Conservation (phyloP, 2,888 invertebrate species). For the Danaus chrysippus region DNA sequence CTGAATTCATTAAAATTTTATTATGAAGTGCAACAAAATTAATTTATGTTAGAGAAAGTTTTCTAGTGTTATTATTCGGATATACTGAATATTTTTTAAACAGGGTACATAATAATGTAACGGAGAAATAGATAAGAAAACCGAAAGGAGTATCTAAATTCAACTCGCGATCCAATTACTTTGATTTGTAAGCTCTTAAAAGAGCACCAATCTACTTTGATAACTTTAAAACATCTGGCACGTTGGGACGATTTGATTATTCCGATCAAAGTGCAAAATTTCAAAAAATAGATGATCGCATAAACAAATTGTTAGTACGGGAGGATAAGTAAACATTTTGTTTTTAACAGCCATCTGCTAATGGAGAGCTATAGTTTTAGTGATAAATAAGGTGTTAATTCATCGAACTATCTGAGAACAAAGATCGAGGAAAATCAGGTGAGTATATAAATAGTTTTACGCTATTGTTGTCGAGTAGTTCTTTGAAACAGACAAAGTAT, state of each 20-base stretch:
- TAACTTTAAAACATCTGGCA: constrained; percentile 24
- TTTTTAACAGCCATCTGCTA: constrained; percentile 19
- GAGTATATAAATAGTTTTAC: too few relatives aligned
- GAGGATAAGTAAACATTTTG: constrained; percentile 8
- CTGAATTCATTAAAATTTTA: too few relatives aligned
- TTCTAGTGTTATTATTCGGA: too few relatives aligned
- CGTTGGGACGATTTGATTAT: constrained; percentile 15
- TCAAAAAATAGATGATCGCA: constrained; percentile 16
- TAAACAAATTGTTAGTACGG: constrained; percentile 21
- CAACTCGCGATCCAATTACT: constrained; percentile 1
- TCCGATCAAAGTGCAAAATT: constrained; percentile 29
- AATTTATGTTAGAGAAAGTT: too few relatives aligned
- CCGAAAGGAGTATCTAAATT: not conserved
- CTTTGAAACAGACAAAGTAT: too few relatives aligned
- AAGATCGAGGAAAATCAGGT: too few relatives aligned
- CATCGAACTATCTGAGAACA: too few relatives aligned
- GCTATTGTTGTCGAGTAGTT: too few relatives aligned
- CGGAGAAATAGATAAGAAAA: constrained; percentile 3
- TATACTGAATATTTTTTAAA: too few relatives aligned
- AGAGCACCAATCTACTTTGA: constrained; percentile 18
- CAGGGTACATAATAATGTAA: too few relatives aligned
- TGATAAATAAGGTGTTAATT: constrained; percentile 4
- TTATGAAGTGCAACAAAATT: too few relatives aligned
- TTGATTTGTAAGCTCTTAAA: constrained; percentile 25
- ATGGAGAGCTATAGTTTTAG: constrained; percentile 1